Evolutionary conservation across 2,888 invertebrate species (phyloP), one percentile per base, ranked within the genome.

Genomic region (Watsonalla cultraria): DNA sequence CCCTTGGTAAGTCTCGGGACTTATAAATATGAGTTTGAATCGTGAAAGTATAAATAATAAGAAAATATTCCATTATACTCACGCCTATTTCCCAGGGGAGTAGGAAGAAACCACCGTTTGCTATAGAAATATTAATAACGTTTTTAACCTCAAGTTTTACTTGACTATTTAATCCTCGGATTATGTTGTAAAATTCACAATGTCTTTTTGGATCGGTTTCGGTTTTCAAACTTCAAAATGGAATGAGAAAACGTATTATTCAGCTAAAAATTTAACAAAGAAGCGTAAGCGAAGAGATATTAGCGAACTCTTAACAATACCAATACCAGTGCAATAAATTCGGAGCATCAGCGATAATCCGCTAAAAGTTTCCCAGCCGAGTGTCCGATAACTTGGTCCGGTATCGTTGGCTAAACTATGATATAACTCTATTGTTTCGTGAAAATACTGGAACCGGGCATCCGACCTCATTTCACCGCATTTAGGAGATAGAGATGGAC

Each of bases 301-400:
- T 73, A 75, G 68, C 64, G 68, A 69, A 61, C 71, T 62, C 70
- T 75, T 72, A 76, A 75, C 74, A 75, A 73, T 74, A 74, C 65
- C 74, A 75, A 73, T 74, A 74, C 65, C 60, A 63, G 65, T 57
- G 76, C 72, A 74, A 81, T 84, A 84, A 85, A 84, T 84, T 74
- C 60, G 56, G 58, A 68, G 68, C 79, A 81, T 82, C 74, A 72
- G 74, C 71, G 74, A 81, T 81, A 77, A 84, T 82, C 77, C 74
- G 61, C 66, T 60, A 55, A 77, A 82, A 76, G 68, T 78, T 80
- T 66, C 56, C 66, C 66, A 59, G 71, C 69, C 60, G 69, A 74
- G 67, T 72, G 68, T 74, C 74, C 75, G 78, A 78, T 78, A 80
- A 81, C 72, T 83, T 79, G 64, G 65, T 61, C 15, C 14, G 45